Evolutionary conservation across 2,888 invertebrate genomes (phyloP).

Genomic region (Drosophila flavopinicola): DNA sequence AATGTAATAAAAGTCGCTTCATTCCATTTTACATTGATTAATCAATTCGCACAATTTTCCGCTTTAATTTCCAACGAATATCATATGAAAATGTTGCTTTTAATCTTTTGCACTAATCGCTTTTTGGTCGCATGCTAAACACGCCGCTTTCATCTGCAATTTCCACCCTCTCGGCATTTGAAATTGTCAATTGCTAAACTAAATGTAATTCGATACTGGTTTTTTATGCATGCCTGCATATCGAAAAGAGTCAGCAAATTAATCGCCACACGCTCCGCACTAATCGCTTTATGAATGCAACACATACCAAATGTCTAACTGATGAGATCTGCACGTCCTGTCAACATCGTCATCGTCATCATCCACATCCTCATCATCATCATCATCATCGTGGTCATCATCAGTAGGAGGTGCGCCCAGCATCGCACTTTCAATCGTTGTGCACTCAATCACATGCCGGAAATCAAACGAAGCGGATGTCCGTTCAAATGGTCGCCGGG

Average conservation of each 20-base stretch:
- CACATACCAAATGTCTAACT: constrained; percentile 46
- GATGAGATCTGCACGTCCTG: constrained; percentile 51
- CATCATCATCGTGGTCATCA: constrained; percentile 18
- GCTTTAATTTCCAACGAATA: neutral
- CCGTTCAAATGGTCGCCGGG: constrained; percentile 69
- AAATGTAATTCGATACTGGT: constrained; percentile 60
- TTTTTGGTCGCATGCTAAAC: constrained; percentile 1
- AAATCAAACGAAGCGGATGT: constrained; percentile 78
- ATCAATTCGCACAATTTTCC: neutral
- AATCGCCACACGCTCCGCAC: constrained; percentile 70
- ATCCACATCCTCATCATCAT: constrained; percentile 1
- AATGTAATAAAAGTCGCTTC: neutral
- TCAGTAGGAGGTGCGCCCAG: constrained; percentile 21
- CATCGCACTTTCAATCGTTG: constrained; percentile 56
- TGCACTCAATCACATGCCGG: constrained; percentile 78
- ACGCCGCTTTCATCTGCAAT: constrained; percentile 3
- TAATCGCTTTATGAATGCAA: constrained; percentile 68
- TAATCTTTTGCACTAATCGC: constrained; percentile 10
- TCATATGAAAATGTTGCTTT: constrained; percentile 8
- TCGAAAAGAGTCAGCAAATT: constrained; percentile 60
- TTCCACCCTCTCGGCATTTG: neutral
- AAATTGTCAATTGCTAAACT: constrained; percentile 31
- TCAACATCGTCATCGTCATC: constrained; percentile 31
- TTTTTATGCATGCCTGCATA: constrained; percentile 58
- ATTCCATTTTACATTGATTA: neutral